Evolutionary conservation across 2,113 vertebrate genomes (phyloP), one percentile per base, ranked within the genome.

Genomic region (Atractosteus spatula): DNA sequence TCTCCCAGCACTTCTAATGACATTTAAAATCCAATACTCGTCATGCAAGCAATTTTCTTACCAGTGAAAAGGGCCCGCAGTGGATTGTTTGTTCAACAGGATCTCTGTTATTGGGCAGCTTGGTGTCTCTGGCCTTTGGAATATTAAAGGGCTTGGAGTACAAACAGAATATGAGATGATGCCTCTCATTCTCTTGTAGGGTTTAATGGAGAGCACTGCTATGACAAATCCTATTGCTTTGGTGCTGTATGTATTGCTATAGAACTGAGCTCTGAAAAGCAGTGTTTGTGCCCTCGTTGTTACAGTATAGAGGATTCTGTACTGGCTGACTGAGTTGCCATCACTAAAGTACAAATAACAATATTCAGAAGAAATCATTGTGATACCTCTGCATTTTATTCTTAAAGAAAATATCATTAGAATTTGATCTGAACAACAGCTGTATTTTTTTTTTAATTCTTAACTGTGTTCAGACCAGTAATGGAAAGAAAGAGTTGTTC

Each of bases 1-100:
- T 8, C 3, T 14, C 84, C 77, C 71, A 70, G 72, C 83, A 76
- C 79, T 80, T 76, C 62, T 62, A 51, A 72, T 78, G 82, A 78
- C 83, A 81, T 83, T 83, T 85, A 81, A 81, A 86, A 87, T 79
- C 66, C 74, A 80, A 75, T 83, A 75, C 75, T 79, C 56, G n/a
- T 67, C 69, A 69, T 73, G 76, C 77, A 75, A 67, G 80, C 71
- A 42, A 51, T 77, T 68, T 74, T 2, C 47, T 64, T 3, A 65
- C 59, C 69, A 69, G 17, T 0, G 0, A 69, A 77, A 61, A 79
- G 43, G 0, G 42, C 65, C 74, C 67, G 74, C 78, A 80, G 80
- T 77, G 75, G 72, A 78, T 82, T 80, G 80, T 80, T 80, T 86
- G 80, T 81, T 77, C 69, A 81, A 82, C 78, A 81, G 79, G 77